phyloP scores from a whole-genome alignment of 2,113 vertebrate species.

The Aptenodytes forsteri region DNA sequence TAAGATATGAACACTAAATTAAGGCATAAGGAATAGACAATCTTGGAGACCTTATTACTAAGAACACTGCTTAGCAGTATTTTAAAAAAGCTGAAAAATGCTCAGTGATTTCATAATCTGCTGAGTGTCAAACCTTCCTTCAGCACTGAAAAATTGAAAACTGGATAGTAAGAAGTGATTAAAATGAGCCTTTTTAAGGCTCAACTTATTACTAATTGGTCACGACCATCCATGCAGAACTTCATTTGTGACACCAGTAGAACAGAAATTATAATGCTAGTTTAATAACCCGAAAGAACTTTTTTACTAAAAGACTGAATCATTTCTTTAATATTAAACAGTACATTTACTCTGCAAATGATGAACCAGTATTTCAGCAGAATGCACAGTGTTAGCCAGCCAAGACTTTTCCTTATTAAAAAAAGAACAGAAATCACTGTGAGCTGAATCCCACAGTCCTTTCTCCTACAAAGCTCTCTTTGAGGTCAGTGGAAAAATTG shows the following conservation, averaged over 20 bases:
- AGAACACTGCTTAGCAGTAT: background rate
- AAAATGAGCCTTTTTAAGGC: background rate
- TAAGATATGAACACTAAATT: background rate
- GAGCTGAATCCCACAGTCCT: background rate
- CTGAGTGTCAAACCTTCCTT: background rate
- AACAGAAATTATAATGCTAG: conserved; percentile 34
- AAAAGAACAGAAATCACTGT: conserved; percentile 21
- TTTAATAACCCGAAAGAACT: conserved; percentile 56
- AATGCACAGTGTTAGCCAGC: conserved; percentile 13
- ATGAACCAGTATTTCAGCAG: conserved; percentile 41
- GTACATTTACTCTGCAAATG: conserved; percentile 58
- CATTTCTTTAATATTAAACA: conserved; percentile 60
- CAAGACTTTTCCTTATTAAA: conserved; percentile 22
- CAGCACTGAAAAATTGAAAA: background rate
- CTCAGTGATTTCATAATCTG: background rate
- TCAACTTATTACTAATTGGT: conserved; percentile 35
- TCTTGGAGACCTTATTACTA: background rate
- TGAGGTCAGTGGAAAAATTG: conserved; percentile 28
- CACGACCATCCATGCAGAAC: background rate
- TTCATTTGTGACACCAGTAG: conserved; percentile 25
- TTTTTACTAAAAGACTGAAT: conserved; percentile 26
- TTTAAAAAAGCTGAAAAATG: background rate
- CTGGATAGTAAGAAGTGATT: background rate
- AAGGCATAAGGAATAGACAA: background rate
- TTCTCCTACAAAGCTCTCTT: conserved; percentile 29